Conservation (phyloP, 2,113 vertebrate species). For the Cololabis saira region DNA sequence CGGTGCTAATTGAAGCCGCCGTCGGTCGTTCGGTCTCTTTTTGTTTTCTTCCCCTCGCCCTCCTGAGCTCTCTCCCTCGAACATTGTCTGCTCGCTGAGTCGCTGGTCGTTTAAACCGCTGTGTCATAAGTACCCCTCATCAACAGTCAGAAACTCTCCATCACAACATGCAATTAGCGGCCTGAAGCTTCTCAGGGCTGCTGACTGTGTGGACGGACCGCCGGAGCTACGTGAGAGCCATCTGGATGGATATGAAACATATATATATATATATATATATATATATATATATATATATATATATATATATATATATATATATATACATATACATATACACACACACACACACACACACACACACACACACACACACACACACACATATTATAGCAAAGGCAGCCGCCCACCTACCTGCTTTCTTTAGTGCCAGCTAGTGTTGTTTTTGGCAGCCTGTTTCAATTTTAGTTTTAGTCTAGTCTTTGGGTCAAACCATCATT, state of each 20-base stretch:
- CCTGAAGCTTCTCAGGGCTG: constrained; percentile 54
- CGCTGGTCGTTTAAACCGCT: constrained; percentile 71
- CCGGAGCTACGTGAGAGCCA: constrained; percentile 11
- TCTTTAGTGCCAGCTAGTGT: background rate
- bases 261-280: too few species aligned
- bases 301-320: constrained; percentile 35
- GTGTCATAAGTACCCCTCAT: constrained; percentile 27
- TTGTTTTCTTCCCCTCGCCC: background rate
- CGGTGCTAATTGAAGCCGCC: constrained; percentile 59
- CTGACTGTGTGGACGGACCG: constrained; percentile 44
- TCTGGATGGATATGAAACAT: too few species aligned
- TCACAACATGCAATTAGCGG: constrained; percentile 80
- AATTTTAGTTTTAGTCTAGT: too few species aligned
- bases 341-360: too few species aligned
- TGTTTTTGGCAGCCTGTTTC: too few species aligned
- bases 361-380: too few species aligned
- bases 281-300: constrained; percentile 27
- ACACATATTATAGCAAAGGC: constrained; percentile 6
- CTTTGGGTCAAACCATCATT: too few species aligned
- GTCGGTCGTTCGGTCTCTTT: constrained; percentile 15
- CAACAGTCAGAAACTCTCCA: constrained; percentile 60
- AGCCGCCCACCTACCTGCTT: constrained; percentile 8
- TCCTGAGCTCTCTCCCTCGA: background rate
- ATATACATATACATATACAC: too few species aligned
- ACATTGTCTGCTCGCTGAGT: constrained; percentile 49